These are phyloP conservation scores for Drosophila cardini DNA, from an alignment of 1,140 invertebrate genomes.

Conservation along the genomic window DNA sequence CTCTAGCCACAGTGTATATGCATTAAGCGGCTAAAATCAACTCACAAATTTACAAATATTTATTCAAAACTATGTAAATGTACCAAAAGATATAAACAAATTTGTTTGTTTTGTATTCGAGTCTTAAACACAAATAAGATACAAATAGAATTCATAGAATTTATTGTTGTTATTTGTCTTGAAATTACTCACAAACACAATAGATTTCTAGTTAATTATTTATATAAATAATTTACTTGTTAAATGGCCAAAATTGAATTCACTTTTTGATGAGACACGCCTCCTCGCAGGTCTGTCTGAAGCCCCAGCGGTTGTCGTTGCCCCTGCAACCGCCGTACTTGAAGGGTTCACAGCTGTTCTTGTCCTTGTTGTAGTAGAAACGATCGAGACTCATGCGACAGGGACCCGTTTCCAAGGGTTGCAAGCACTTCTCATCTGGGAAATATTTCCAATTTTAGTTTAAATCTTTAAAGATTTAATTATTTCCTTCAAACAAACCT, in stretches of 20 bases:
- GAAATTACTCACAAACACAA: background rate
- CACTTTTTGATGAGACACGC: constrained; percentile 85
- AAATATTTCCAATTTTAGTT: background rate
- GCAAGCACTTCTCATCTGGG: constrained; percentile 73
- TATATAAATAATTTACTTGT: background rate
- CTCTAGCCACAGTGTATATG: background rate
- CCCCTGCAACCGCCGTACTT: constrained; percentile 92
- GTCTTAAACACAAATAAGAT: constrained; percentile 1
- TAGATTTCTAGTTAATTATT: constrained; percentile 11
- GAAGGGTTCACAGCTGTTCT: constrained; percentile 86
- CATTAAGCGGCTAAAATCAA: background rate
- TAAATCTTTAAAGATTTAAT: background rate
- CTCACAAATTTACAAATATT: constrained; percentile 1
- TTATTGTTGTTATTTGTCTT: constrained; percentile 3
- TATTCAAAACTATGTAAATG: background rate
- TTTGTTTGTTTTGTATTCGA: background rate
- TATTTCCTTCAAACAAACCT: constrained; percentile 3
- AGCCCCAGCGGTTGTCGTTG: constrained; percentile 91
- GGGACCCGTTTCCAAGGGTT: constrained; percentile 70
- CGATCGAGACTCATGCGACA: constrained; percentile 79
- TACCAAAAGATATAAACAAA: background rate
- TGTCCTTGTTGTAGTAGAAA: constrained; percentile 75
- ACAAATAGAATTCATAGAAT: background rate
- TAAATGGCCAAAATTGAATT: background rate
- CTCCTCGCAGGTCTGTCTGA: constrained; percentile 88